Evolutionary conservation across 2,888 invertebrate species (phyloP).

Genomic region (Ashinkailepas kermadecensis): DNA sequence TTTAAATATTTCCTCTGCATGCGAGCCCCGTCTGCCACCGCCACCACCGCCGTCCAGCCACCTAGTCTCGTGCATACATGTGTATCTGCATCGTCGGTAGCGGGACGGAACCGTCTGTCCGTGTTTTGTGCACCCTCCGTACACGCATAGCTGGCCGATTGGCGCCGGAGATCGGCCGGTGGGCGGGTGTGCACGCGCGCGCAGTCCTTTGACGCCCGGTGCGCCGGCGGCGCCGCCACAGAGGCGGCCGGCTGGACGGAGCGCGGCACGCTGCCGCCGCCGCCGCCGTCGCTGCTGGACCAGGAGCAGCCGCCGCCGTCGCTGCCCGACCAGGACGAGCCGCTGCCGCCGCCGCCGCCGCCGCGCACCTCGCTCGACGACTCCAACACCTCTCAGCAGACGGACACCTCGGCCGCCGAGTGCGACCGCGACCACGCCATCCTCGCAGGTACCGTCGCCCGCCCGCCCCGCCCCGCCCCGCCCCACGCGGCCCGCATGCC

Average conservation of each 20-base stretch:
- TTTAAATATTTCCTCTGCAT: not conserved
- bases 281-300: not conserved
- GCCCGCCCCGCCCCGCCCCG: not conserved
- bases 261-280: constrained; percentile 12
- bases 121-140: too few species aligned
- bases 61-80: not conserved
- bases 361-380: constrained; percentile 7
- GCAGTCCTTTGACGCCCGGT: not conserved
- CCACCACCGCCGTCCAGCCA: not conserved
- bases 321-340: not conserved
- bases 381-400: constrained; percentile 16
- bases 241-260: constrained; percentile 5
- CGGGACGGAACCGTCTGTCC: too few species aligned
- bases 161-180: not conserved
- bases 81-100: not conserved
- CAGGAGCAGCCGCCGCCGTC: not conserved
- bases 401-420: constrained; percentile 20
- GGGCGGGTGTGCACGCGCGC: not conserved
- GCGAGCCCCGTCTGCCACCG: not conserved
- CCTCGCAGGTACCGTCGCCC: not conserved
- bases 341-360: constrained; percentile 20
- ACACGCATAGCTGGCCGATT: too few species aligned
- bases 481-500: not conserved
- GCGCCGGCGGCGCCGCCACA: not conserved
- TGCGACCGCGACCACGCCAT: constrained; percentile 16